These are phyloP conservation scores for Eptesicus fuscus DNA, from an alignment of 2,113 vertebrate genomes.

Conservation along the genomic window DNA sequence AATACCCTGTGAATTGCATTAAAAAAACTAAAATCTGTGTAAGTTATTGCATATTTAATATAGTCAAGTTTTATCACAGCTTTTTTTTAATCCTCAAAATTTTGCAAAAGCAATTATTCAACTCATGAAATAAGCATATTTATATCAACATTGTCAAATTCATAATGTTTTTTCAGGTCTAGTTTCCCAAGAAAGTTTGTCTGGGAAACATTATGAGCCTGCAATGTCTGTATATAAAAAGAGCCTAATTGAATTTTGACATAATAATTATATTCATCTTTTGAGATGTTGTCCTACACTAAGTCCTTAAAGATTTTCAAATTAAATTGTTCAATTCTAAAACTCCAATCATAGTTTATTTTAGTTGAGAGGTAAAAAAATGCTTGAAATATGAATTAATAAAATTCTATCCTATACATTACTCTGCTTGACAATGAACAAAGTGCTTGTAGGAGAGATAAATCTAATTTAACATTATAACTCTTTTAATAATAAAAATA, in stretches of 20 bases:
- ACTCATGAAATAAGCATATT: not conserved
- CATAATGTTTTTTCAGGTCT: not conserved
- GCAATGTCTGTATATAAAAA: not conserved
- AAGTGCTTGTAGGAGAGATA: slow-evolving; percentile 62
- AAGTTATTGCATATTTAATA: not conserved
- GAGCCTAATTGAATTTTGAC: slow-evolving; percentile 37
- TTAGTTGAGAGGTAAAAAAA: not conserved
- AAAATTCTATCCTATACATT: slow-evolving; percentile 47
- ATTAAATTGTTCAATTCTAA: slow-evolving; percentile 38
- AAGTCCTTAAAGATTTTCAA: slow-evolving; percentile 31
- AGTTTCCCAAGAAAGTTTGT: not conserved
- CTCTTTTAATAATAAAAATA: slow-evolving; percentile 71
- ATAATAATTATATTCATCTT: slow-evolving; percentile 21
- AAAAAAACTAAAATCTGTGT: not conserved
- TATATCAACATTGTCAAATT: not conserved
- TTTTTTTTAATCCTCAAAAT: not conserved
- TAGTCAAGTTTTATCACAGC: not conserved
- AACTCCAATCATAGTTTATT: slow-evolving; percentile 36
- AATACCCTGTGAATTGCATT: not conserved
- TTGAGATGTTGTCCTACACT: slow-evolving; percentile 6
- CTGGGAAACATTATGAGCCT: not conserved
- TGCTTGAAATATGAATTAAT: slow-evolving; percentile 61
- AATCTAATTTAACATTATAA: slow-evolving; percentile 73
- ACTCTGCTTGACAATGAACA: slow-evolving; percentile 64
- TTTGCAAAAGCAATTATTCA: slow-evolving; percentile 7